These are phyloP conservation scores for Koerneria pararmatus DNA, from an alignment of 2,888 invertebrate species.

Conservation along the genomic window DNA sequence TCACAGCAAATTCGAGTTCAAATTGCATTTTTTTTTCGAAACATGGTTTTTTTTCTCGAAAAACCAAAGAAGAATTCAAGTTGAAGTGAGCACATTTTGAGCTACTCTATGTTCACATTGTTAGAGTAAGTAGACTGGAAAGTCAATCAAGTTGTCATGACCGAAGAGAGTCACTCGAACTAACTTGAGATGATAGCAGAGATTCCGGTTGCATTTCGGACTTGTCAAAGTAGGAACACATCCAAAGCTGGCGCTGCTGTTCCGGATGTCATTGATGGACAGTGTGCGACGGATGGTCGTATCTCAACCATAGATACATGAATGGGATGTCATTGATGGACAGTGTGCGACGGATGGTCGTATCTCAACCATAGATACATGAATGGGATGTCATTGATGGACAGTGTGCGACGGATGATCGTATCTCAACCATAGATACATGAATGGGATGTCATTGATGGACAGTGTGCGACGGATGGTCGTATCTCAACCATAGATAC, in stretches of 20 bases:
- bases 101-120: too few relatives aligned
- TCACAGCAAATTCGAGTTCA: too few relatives aligned
- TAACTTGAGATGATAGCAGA: constrained; percentile 54
- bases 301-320: too few relatives aligned
- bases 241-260: constrained; percentile 54
- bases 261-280: constrained; percentile 53
- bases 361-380: constrained; percentile 4
- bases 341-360: constrained; percentile 41
- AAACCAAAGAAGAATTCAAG: too few relatives aligned
- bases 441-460: constrained; percentile 52
- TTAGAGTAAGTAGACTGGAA: background rate
- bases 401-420: too few relatives aligned
- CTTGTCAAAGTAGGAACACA: constrained; percentile 49
- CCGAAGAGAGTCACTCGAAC: background rate
- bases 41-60: too few relatives aligned
- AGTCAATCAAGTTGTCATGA: background rate
- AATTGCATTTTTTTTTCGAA: too few relatives aligned
- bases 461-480: constrained; percentile 48
- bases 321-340: constrained; percentile 55
- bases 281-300: constrained; percentile 41
- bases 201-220: constrained; percentile 50
- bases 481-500: too few relatives aligned
- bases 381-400: too few relatives aligned
- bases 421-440: too few relatives aligned
- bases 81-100: too few relatives aligned